These are phyloP conservation scores for Myripristis jacobus DNA, from an alignment of 2,797 vertebrate genomes.

Conservation along the genomic window DNA sequence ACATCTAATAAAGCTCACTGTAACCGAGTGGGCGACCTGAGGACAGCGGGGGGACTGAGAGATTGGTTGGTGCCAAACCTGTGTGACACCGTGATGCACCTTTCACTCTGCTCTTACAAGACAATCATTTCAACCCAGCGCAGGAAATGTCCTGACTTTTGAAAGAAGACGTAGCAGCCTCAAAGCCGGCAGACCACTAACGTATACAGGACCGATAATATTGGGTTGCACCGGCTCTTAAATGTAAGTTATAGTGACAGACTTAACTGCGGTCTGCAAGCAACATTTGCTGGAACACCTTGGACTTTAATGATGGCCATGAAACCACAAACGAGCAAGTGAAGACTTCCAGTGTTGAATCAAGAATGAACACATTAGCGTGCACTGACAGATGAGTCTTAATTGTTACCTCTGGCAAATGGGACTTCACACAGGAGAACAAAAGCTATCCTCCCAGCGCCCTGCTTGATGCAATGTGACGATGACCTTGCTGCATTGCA, in stretches of 20 bases:
- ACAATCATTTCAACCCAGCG: slow-evolving; percentile 41
- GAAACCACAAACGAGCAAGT: slow-evolving; percentile 62
- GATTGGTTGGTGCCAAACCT: slow-evolving; percentile 68
- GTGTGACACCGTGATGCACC: slow-evolving; percentile 63
- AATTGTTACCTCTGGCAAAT: slow-evolving; percentile 83
- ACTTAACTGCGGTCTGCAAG: slow-evolving; percentile 45
- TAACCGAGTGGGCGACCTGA: slow-evolving; percentile 60
- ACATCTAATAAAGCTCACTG: slow-evolving; percentile 80
- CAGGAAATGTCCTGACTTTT: background rate
- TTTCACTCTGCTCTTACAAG: slow-evolving; percentile 50
- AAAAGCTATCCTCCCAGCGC: slow-evolving; percentile 74
- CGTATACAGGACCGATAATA: slow-evolving; percentile 32
- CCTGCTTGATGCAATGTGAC: slow-evolving; percentile 81
- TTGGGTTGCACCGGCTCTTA: background rate
- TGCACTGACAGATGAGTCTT: slow-evolving; percentile 80
- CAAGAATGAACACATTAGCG: slow-evolving; percentile 75
- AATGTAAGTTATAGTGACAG: slow-evolving; percentile 35
- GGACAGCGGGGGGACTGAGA: slow-evolving; percentile 40
- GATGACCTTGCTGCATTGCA: slow-evolving; percentile 82
- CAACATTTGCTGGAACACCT: slow-evolving; percentile 64
- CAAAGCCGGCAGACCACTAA: slow-evolving; percentile 22
- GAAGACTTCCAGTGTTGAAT: slow-evolving; percentile 60
- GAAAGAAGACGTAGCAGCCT: slow-evolving; percentile 20
- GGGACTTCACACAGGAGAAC: slow-evolving; percentile 77
- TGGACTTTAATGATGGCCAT: slow-evolving; percentile 64